Conservation (phyloP, 2,797 vertebrate genomes). For the Pogoniulus pusillus region DNA sequence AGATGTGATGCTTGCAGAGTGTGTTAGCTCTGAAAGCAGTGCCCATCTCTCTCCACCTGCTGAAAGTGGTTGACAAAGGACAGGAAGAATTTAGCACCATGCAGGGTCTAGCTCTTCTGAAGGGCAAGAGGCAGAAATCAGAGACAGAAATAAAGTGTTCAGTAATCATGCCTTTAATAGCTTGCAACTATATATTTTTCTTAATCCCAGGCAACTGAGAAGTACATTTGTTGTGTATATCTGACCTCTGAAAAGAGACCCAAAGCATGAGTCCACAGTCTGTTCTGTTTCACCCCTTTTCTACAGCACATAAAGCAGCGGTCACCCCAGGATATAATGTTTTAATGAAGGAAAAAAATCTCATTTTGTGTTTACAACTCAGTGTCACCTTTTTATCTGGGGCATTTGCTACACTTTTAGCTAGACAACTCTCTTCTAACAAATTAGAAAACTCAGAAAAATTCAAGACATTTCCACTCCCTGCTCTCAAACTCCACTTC, state of each 20-base stretch:
- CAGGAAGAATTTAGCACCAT: background rate
- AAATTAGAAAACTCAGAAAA: slow-evolving; percentile 8
- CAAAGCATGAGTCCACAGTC: background rate
- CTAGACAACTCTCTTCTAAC: background rate
- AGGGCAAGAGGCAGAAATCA: background rate
- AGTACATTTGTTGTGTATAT: slow-evolving; percentile 55
- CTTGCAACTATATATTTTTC: slow-evolving; percentile 48
- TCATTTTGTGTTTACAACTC: slow-evolving; percentile 33
- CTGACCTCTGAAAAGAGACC: slow-evolving; percentile 51
- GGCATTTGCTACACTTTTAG: background rate
- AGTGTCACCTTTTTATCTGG: slow-evolving; percentile 15
- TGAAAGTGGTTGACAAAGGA: background rate
- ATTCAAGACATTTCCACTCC: background rate
- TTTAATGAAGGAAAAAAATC: background rate
- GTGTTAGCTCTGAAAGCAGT: background rate
- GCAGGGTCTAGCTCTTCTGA: background rate
- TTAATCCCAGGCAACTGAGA: slow-evolving; percentile 56
- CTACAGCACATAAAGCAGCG: slow-evolving; percentile 53
- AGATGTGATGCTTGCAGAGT: background rate
- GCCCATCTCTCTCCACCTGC: background rate
- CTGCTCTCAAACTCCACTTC: slow-evolving; percentile 11
- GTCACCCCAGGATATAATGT: slow-evolving; percentile 30
- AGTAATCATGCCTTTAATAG: slow-evolving; percentile 64
- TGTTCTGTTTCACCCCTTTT: slow-evolving; percentile 48
- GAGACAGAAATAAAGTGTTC: slow-evolving; percentile 12